Evolutionary conservation across 2,113 vertebrate genomes (phyloP).

Genomic region (Aldabrachelys gigantea): DNA sequence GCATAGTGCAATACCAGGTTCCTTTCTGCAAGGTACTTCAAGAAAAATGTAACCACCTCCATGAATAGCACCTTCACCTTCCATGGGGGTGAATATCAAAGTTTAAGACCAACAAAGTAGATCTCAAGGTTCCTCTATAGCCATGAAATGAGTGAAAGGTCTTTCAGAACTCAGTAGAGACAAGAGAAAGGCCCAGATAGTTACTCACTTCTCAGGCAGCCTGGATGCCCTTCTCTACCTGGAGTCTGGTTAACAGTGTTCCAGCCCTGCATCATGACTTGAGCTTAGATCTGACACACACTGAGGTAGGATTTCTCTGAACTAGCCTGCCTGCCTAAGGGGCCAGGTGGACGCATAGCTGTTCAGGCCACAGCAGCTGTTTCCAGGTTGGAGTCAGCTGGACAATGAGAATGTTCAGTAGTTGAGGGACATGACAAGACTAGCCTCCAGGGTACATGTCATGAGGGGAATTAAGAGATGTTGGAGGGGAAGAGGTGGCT

Average conservation of each 20-base stretch:
- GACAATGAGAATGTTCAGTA: too few species aligned
- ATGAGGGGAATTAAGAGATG: too few species aligned
- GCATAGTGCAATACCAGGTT: too few species aligned
- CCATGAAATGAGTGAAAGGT: not conserved
- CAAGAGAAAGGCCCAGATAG: not conserved
- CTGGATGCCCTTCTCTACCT: not conserved
- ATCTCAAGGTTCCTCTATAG: too few species aligned
- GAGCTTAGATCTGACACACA: not conserved
- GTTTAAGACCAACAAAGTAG: too few species aligned
- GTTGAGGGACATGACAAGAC: not conserved
- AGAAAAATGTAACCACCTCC: too few species aligned
- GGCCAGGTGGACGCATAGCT: too few species aligned
- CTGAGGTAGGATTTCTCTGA: not conserved
- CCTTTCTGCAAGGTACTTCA: too few species aligned
- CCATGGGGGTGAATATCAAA: too few species aligned
- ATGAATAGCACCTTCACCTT: too few species aligned
- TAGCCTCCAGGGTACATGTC: rapidly evolving
- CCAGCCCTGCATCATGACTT: not conserved
- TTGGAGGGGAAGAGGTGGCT: not conserved
- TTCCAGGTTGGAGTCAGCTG: not conserved
- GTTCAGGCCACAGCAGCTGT: not conserved
- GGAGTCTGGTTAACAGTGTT: not conserved
- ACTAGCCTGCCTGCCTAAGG: too few species aligned
- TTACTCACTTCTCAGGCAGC: not conserved
- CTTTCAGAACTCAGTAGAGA: too few species aligned